These are phyloP conservation scores for Gasterosteus aculeatus DNA, from an alignment of 2,113 vertebrate species.

Conservation along the genomic window DNA sequence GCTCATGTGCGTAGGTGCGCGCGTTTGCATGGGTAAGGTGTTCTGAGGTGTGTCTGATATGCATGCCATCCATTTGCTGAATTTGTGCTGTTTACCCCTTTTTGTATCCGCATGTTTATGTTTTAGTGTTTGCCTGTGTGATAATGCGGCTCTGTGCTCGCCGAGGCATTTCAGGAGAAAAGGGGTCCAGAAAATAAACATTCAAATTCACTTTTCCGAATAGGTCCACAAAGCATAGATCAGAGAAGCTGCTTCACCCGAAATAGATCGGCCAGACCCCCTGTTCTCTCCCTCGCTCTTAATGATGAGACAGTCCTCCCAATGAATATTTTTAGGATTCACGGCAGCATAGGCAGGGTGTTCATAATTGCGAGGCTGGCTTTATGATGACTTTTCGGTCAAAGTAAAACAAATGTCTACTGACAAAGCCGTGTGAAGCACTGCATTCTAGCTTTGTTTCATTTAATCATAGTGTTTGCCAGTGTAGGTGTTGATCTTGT, in stretches of 20 bases:
- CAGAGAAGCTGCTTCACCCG: slow-evolving; percentile 59
- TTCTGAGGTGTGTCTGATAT: slow-evolving; percentile 26
- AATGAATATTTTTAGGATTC: slow-evolving; percentile 62
- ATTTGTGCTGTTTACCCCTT: slow-evolving; percentile 11
- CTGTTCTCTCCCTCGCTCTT: slow-evolving; percentile 19
- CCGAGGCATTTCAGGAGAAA: slow-evolving; percentile 41
- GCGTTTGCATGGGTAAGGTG: not conserved
- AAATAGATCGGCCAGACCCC: slow-evolving; percentile 67
- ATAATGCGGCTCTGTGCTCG: slow-evolving; percentile 27
- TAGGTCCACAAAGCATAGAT: slow-evolving; percentile 49
- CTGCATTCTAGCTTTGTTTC: not conserved
- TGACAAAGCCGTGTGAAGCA: slow-evolving; percentile 14
- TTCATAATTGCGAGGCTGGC: slow-evolving; percentile 58
- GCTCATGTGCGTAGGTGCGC: not conserved
- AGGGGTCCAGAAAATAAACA: slow-evolving; percentile 38
- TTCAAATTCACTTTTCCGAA: slow-evolving; percentile 59
- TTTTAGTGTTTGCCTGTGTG: slow-evolving; percentile 10
- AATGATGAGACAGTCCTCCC: slow-evolving; percentile 56
- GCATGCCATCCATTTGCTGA: slow-evolving; percentile 28
- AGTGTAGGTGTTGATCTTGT: not conserved
- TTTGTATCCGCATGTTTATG: slow-evolving; percentile 24
- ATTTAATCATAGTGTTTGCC: not conserved
- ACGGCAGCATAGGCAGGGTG: slow-evolving; percentile 48
- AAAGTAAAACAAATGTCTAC: slow-evolving; percentile 31
- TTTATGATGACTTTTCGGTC: slow-evolving; percentile 58